phyloP scores from a whole-genome alignment of 2,888 invertebrate genomes.

The Chydorus sphaericus region DNA sequence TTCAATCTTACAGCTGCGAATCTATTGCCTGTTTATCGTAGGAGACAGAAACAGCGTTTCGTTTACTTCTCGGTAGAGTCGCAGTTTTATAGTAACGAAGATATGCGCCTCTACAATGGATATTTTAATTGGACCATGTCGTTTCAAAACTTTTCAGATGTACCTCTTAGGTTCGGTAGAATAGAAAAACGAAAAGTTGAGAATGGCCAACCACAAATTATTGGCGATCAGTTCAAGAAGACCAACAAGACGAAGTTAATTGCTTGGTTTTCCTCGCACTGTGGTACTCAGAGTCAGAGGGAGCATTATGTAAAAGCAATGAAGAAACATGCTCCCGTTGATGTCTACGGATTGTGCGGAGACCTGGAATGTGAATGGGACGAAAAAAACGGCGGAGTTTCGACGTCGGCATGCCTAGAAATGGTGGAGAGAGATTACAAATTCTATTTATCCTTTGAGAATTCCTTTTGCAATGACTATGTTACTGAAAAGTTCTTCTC shows the following conservation, averaged over 20 bases:
- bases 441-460: conserved; percentile 92
- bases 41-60: conserved; percentile 3
- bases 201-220: too few relatives aligned
- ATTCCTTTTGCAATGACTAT: conserved; percentile 89
- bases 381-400: background rate
- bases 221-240: too few relatives aligned
- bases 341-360: conserved; percentile 84
- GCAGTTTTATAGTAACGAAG: conserved; percentile 7
- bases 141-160: conserved; percentile 9
- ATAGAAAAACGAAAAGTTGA: too few relatives aligned
- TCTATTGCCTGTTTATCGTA: background rate
- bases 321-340: conserved; percentile 69
- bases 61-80: conserved; percentile 11
- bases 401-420: conserved; percentile 62
- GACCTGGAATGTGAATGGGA: conserved; percentile 46
- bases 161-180: conserved; percentile 9
- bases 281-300: conserved; percentile 79
- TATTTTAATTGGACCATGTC: conserved; percentile 15
- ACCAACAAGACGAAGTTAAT: conserved; percentile 27
- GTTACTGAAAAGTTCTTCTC: conserved; percentile 90
- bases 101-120: background rate
- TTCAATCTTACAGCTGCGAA: background rate
- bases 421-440: conserved; percentile 85
- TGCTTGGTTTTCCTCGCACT: conserved; percentile 97
- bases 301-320: conserved; percentile 74